These are phyloP conservation scores for Zaprionus lineosus DNA, from an alignment of 2,888 invertebrate genomes.

Conservation along the genomic window DNA sequence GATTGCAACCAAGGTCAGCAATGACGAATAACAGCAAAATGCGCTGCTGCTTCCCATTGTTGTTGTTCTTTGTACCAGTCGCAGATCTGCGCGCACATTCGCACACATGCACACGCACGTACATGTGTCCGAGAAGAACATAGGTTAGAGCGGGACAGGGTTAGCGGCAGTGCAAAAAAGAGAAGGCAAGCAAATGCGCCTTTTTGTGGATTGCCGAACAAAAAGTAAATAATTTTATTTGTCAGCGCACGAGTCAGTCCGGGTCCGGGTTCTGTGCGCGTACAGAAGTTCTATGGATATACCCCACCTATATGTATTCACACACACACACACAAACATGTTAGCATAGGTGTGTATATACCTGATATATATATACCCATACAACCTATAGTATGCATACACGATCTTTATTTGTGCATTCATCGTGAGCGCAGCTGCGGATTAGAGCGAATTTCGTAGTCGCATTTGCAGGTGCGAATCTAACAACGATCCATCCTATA, in stretches of 20 bases:
- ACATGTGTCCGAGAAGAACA: conserved; percentile 21
- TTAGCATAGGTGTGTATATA: too few species aligned
- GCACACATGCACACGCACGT: conserved; percentile 6
- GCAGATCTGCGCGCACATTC: conserved; percentile 55
- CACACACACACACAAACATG: background rate
- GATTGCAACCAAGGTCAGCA: conserved; percentile 80
- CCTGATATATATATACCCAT: background rate
- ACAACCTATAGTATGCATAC: conserved; percentile 2
- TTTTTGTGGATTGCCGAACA: conserved; percentile 51
- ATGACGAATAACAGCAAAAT: conserved; percentile 79
- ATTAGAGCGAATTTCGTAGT: background rate
- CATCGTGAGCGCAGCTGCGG: conserved; percentile 5
- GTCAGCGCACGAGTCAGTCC: conserved; percentile 52
- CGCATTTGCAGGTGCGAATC: conserved; percentile 18
- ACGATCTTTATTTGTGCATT: conserved; percentile 25
- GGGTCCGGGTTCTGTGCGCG: conserved; percentile 57
- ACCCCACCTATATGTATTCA: background rate
- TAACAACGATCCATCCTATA: background rate
- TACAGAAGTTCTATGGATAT: conserved; percentile 38
- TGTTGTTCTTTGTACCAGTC: conserved; percentile 62
- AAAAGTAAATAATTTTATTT: conserved; percentile 73
- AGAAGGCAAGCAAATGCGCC: conserved; percentile 50
- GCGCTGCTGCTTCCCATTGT: conserved; percentile 57
- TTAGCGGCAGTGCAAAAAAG: conserved; percentile 1
- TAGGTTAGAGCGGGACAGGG: conserved; percentile 18